phyloP scores from a whole-genome alignment of 1,140 invertebrate species.

The Drosophila oshimai region DNA sequence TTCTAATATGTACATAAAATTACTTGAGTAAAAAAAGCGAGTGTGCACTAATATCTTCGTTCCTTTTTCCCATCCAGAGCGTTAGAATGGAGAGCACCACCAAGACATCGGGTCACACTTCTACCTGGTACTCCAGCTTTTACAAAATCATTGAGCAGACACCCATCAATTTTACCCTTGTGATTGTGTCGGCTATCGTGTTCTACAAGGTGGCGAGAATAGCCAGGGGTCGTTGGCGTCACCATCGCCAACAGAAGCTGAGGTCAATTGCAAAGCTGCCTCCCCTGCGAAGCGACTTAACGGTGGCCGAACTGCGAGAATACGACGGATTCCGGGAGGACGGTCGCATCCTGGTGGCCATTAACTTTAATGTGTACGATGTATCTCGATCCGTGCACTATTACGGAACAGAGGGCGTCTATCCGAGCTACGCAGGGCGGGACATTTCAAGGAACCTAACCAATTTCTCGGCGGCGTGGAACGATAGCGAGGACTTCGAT shows the following conservation, averaged over 20 bases:
- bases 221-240: slow-evolving; percentile 7
- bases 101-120: not conserved
- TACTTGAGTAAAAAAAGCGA: too few species aligned
- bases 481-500: slow-evolving; percentile 21
- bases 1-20: too few species aligned
- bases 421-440: slow-evolving; percentile 48
- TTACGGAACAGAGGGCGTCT: slow-evolving; percentile 42
- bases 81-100: not conserved
- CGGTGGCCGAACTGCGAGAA: slow-evolving; percentile 27
- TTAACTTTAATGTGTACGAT: slow-evolving; percentile 55
- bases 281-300: slow-evolving; percentile 33
- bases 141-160: slow-evolving; percentile 31
- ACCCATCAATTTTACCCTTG: slow-evolving; percentile 21
- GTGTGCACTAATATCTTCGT: too few species aligned
- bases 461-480: slow-evolving; percentile 24
- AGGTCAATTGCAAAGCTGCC: not conserved
- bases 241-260: not conserved
- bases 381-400: slow-evolving; percentile 40
- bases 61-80: too few species aligned
- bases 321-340: slow-evolving; percentile 43
- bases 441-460: slow-evolving; percentile 52
- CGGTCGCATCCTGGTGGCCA: slow-evolving; percentile 47
- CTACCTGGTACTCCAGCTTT: slow-evolving; percentile 43
- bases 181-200: slow-evolving; percentile 46
- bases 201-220: slow-evolving; percentile 46